Evolutionary conservation across 2,888 invertebrate genomes (phyloP).

Genomic region (Malacosoma neustria): DNA sequence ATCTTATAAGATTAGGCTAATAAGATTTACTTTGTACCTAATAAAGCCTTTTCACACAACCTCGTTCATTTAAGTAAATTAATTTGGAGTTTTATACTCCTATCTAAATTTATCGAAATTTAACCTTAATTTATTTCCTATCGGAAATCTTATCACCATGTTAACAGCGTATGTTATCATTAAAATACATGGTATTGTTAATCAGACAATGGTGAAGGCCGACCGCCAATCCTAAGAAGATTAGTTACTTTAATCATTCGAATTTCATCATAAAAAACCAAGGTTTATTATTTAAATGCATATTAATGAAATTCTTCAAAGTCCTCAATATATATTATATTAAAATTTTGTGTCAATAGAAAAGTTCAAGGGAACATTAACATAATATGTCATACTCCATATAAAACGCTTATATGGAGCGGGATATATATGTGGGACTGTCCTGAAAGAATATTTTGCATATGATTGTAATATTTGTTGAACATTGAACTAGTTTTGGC

Average conservation of each 20-base stretch:
- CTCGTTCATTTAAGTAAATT: too few relatives aligned
- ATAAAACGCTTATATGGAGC: slow-evolving; percentile 5
- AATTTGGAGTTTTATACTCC: too few relatives aligned
- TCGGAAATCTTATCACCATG: slow-evolving; percentile 26
- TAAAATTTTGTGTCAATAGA: slow-evolving; percentile 18
- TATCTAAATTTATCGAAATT: slow-evolving; percentile 6
- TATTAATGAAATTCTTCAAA: slow-evolving; percentile 4
- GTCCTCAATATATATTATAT: slow-evolving; percentile 22
- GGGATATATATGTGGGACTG: too few relatives aligned
- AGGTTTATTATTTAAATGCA: not conserved
- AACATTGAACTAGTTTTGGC: not conserved
- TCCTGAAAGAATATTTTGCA: not conserved
- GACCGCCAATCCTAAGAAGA: slow-evolving; percentile 17
- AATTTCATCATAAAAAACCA: slow-evolving; percentile 12
- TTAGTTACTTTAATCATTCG: slow-evolving; percentile 1
- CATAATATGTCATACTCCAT: slow-evolving; percentile 12
- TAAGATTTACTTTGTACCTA: too few relatives aligned
- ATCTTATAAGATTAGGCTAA: too few relatives aligned
- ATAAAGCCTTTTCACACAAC: too few relatives aligned
- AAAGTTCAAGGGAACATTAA: slow-evolving; percentile 32
- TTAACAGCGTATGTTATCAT: slow-evolving; percentile 23
- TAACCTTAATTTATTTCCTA: not conserved
- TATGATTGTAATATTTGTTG: not conserved
- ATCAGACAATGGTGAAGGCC: slow-evolving; percentile 31
- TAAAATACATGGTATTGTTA: slow-evolving; percentile 22